These are phyloP conservation scores for Rhagium mordax DNA, from an alignment of 2,888 invertebrate genomes.

Conservation along the genomic window DNA sequence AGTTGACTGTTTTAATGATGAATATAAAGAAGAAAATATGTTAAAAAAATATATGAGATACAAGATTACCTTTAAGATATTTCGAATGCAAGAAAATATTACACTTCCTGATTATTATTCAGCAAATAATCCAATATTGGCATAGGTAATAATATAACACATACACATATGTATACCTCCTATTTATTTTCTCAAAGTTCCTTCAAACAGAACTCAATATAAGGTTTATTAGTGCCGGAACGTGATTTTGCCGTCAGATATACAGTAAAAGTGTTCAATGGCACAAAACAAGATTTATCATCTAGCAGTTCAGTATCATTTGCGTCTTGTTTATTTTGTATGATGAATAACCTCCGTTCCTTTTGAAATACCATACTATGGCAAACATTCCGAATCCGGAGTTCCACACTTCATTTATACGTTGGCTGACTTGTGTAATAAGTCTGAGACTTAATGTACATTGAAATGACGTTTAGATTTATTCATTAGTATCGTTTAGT, in stretches of 20 bases:
- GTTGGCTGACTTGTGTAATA: not conserved
- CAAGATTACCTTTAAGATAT: no score
- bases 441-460: not conserved
- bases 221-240: slow-evolving; percentile 22
- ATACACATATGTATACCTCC: not conserved
- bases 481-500: not conserved
- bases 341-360: slow-evolving; percentile 47
- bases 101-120: not conserved
- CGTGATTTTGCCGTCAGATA: slow-evolving; percentile 1
- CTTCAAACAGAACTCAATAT: slow-evolving; percentile 3
- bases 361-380: slow-evolving; percentile 34
- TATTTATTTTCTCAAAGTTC: not conserved
- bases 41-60: no score
- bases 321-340: slow-evolving; percentile 44
- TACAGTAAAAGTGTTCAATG: slow-evolving; percentile 16
- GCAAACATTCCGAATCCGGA: slow-evolving; percentile 11
- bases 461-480: not conserved
- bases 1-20: no score
- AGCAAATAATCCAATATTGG: not conserved
- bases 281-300: slow-evolving; percentile 44
- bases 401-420: not conserved
- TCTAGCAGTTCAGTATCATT: slow-evolving; percentile 33
- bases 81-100: not conserved
- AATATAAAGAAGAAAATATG: no score
- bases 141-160: not conserved